These are phyloP conservation scores for Chloroceryle amazona DNA, from an alignment of 2,797 vertebrate genomes.

Conservation along the genomic window DNA sequence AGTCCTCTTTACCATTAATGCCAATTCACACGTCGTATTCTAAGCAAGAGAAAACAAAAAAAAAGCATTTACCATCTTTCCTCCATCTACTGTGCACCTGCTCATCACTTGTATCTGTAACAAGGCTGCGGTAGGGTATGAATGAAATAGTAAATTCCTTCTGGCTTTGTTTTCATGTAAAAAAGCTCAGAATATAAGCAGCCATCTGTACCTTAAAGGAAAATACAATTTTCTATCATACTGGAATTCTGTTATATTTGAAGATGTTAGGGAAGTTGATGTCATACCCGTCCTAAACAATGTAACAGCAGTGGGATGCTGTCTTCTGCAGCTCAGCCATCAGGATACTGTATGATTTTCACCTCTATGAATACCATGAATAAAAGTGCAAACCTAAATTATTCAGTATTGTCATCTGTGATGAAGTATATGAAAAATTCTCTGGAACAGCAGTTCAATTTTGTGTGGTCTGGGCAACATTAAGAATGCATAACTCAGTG, in stretches of 20 bases:
- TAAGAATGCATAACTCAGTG: not conserved
- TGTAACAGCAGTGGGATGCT: not conserved
- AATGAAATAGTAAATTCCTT: constrained; percentile 61
- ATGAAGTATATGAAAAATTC: not conserved
- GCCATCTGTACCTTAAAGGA: constrained; percentile 62
- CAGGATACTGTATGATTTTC: not conserved
- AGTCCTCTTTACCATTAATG: not conserved
- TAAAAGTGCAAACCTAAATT: not conserved
- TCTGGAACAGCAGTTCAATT: not conserved
- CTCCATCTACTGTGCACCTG: constrained; percentile 60
- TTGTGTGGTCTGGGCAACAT: not conserved
- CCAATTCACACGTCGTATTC: constrained; percentile 23
- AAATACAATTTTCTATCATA: not conserved
- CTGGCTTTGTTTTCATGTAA: constrained; percentile 61
- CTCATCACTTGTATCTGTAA: constrained; percentile 40
- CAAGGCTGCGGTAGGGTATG: not conserved
- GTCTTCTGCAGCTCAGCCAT: not conserved
- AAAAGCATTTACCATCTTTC: constrained; percentile 53
- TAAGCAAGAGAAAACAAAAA: constrained; percentile 48
- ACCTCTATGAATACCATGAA: not conserved
- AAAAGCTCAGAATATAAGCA: constrained; percentile 36
- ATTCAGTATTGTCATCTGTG: not conserved
- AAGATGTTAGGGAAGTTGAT: not conserved
- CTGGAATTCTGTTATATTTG: constrained; percentile 20
- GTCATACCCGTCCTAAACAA: not conserved